phyloP scores from a whole-genome alignment of 2,113 vertebrate species.

The Microtus montanus region DNA sequence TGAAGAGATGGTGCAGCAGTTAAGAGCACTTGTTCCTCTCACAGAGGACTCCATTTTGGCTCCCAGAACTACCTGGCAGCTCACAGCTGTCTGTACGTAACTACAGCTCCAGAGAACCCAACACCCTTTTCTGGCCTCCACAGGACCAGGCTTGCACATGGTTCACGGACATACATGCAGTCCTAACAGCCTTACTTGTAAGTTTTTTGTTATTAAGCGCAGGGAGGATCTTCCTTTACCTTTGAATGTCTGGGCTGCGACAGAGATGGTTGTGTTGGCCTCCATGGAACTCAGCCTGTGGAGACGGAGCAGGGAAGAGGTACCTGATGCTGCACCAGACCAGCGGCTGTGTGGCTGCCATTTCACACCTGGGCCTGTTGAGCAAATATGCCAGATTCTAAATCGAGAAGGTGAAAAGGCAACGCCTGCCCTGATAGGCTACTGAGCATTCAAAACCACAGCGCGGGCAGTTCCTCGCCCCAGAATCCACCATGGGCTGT shows the following conservation, averaged over 20 bases:
- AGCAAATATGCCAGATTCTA: conserved; percentile 44
- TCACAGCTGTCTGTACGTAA: neutral
- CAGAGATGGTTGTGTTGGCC: conserved; percentile 15
- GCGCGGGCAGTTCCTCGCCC: neutral
- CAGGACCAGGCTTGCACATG: neutral
- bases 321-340: conserved; percentile 45
- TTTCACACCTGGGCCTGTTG: conserved; percentile 12
- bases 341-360: conserved; percentile 22
- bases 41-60: neutral
- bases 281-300: neutral
- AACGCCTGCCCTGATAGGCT: neutral
- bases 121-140: neutral
- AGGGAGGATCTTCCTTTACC: conserved; percentile 59
- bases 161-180: neutral
- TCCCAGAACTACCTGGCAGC: neutral
- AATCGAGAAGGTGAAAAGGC: conserved; percentile 7
- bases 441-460: conserved; percentile 34
- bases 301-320: neutral
- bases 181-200: neutral
- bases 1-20: too few relatives aligned
- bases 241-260: conserved; percentile 70
- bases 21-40: neutral
- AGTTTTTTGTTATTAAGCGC: neutral
- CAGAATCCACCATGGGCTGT: neutral
- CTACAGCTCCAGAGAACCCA: neutral